Evolutionary conservation across 37 sponge, comb jelly and placozoan species (phyloP).

Genomic region (Ephydatia muelleri): DNA sequence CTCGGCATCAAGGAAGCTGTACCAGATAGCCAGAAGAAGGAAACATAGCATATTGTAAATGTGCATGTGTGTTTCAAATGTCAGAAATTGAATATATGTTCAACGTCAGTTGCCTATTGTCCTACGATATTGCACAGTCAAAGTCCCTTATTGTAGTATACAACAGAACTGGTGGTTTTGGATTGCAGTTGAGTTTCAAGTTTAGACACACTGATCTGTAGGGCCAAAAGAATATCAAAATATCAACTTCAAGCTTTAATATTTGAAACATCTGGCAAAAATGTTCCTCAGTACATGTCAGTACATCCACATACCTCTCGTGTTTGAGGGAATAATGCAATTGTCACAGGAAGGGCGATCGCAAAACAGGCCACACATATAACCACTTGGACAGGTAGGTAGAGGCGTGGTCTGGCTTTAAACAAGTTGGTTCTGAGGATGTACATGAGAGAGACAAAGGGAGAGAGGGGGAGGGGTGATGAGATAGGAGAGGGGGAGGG

Average conservation of each 20-base stretch:
- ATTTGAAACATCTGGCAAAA: background rate
- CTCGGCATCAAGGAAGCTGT: slow-evolving; percentile 29
- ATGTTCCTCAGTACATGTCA: background rate
- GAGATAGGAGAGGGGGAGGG: background rate
- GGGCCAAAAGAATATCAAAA: background rate
- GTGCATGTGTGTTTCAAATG: too few species aligned
- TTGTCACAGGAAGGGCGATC: slow-evolving; percentile 75
- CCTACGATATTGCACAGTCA: background rate
- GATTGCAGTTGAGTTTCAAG: slow-evolving; percentile 55
- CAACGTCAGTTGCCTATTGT: too few species aligned
- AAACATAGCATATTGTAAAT: too few species aligned
- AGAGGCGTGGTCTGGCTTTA: slow-evolving; percentile 43
- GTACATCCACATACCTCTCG: slow-evolving; percentile 54
- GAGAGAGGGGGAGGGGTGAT: background rate
- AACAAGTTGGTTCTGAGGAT: slow-evolving; percentile 49
- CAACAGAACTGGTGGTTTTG: slow-evolving; percentile 16
- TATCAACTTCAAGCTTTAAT: background rate
- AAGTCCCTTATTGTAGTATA: slow-evolving; percentile 83
- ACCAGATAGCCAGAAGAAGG: slow-evolving; percentile 52
- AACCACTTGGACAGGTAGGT: slow-evolving; percentile 66
- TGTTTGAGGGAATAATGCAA: slow-evolving; percentile 80
- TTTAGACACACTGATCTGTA: slow-evolving; percentile 40
- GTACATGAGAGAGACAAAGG: background rate
- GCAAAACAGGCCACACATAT: slow-evolving; percentile 66
- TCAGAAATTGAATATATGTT: too few species aligned